phyloP scores from a whole-genome alignment of 1,140 invertebrate species.

The Panagrolaimus sp. region DNA sequence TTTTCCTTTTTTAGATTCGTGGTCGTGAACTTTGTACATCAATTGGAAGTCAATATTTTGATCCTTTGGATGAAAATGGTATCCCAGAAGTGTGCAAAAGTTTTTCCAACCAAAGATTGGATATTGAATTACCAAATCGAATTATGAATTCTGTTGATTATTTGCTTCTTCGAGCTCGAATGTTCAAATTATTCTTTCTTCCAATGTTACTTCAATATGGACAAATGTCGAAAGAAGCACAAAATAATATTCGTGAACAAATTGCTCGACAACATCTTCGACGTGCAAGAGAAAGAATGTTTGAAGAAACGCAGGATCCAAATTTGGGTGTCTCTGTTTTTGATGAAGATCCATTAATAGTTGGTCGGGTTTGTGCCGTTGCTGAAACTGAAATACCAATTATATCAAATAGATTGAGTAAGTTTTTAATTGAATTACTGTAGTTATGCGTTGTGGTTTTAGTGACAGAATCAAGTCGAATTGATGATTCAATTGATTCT shows the following conservation, averaged over 20 bases:
- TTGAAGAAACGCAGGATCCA: not conserved
- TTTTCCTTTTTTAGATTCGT: too few species aligned
- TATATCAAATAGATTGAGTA: too few species aligned
- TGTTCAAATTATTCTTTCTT: constrained; percentile 14
- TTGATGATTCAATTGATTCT: too few species aligned
- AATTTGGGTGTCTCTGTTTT: not conserved
- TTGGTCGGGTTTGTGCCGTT: not conserved
- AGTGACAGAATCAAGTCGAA: too few species aligned
- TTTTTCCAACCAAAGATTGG: not conserved
- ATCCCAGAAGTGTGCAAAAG: not conserved
- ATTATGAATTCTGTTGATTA: constrained; percentile 3
- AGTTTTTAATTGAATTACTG: too few species aligned
- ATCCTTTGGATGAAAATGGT: not conserved
- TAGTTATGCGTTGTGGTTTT: too few species aligned
- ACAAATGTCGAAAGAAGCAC: not conserved
- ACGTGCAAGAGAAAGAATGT: not conserved
- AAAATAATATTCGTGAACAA: not conserved
- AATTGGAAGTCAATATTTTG: not conserved
- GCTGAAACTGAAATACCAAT: not conserved
- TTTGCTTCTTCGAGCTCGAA: not conserved
- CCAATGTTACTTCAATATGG: constrained; percentile 4
- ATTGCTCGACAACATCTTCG: not conserved
- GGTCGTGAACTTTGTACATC: not conserved
- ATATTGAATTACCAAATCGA: constrained; percentile 1
- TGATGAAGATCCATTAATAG: not conserved